phyloP scores from a whole-genome alignment of 2,888 invertebrate species.

The Lasius fuliginosus region DNA sequence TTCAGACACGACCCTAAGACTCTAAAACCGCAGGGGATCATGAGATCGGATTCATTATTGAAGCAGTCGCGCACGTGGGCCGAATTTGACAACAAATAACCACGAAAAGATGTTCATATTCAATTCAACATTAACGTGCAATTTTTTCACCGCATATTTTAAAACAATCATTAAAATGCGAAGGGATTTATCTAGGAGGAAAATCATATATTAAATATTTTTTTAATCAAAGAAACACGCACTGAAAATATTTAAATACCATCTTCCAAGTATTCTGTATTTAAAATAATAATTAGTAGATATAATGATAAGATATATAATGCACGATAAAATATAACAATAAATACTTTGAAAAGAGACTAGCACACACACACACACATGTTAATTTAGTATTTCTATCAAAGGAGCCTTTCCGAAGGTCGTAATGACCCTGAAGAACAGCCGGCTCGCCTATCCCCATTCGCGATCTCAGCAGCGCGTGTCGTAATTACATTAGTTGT shows the following conservation, averaged over 20 bases:
- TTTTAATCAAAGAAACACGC: not conserved
- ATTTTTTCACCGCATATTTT: not conserved
- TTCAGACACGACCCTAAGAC: conserved; percentile 11
- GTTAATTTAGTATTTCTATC: not conserved
- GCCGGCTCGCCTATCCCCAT: not conserved
- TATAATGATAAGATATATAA: not conserved
- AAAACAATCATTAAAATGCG: not conserved
- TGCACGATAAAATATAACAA: not conserved
- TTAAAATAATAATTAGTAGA: not conserved
- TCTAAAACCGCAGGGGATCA: conserved; percentile 2
- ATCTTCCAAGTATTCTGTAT: not conserved
- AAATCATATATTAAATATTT: not conserved
- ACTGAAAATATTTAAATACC: not conserved
- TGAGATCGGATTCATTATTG: conserved; percentile 26
- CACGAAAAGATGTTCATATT: conserved; percentile 5
- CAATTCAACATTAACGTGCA: not conserved
- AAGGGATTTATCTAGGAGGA: not conserved
- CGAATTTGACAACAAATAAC: conserved; percentile 13
- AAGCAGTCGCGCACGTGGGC: not conserved
- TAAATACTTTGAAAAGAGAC: not conserved
- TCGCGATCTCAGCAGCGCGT: not conserved
- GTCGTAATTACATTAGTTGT: conserved; percentile 33
- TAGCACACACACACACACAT: not conserved
- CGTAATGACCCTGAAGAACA: not conserved
- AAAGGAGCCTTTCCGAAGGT: not conserved